Evolutionary conservation across 1,140 invertebrate species (phyloP).

Genomic region (Drosophila bipectinata): DNA sequence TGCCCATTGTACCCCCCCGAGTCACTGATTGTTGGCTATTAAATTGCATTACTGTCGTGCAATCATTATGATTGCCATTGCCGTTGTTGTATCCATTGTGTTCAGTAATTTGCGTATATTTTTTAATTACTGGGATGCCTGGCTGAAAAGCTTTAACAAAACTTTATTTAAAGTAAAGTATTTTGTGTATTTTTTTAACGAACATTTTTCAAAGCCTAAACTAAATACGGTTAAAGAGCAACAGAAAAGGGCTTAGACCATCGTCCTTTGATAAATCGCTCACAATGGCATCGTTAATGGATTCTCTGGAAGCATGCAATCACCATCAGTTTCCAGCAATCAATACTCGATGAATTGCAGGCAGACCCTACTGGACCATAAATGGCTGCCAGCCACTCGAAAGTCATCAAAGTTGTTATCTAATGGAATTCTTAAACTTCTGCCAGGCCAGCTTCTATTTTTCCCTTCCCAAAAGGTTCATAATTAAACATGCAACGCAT

Average conservation of each 20-base stretch:
- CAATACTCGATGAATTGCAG: constrained; percentile 39
- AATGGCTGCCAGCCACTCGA: constrained; percentile 17
- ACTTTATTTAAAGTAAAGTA: background rate
- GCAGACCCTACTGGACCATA: constrained; percentile 24
- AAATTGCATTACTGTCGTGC: constrained; percentile 75
- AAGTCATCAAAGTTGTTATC: constrained; percentile 48
- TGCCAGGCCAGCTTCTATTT: constrained; percentile 2
- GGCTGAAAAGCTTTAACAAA: constrained; percentile 1
- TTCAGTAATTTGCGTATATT: constrained; percentile 54
- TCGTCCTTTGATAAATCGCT: constrained; percentile 2
- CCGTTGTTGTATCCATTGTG: constrained; percentile 30
- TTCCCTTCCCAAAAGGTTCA: constrained; percentile 24
- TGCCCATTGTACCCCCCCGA: constrained; percentile 28
- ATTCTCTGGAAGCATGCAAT: constrained; percentile 12
- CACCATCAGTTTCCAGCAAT: constrained; percentile 32
- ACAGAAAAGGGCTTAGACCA: background rate
- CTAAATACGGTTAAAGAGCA: background rate
- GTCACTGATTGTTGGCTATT: constrained; percentile 54
- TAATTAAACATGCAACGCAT: constrained; percentile 78
- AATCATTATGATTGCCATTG: constrained; percentile 66
- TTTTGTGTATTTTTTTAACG: no score
- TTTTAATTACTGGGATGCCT: constrained; percentile 49
- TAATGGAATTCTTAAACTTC: constrained; percentile 42
- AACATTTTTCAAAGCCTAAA: no score
- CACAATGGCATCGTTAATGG: constrained; percentile 31